These are phyloP conservation scores for Dasyornis broadbenti DNA, from an alignment of 2,113 vertebrate genomes.

Conservation along the genomic window DNA sequence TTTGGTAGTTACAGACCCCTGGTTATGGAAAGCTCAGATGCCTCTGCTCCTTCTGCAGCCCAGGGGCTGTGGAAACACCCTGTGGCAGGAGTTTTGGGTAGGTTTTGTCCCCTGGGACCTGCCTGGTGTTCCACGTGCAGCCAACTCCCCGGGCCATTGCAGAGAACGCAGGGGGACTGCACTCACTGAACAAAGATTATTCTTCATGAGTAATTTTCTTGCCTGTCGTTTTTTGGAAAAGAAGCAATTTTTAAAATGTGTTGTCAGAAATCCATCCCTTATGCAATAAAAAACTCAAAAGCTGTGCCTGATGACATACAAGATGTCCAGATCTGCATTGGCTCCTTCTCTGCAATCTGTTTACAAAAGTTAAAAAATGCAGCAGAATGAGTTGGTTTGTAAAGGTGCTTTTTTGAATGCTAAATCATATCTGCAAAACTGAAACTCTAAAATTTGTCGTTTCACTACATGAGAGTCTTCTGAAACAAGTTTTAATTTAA, in stretches of 20 bases:
- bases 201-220: slow-evolving; percentile 51
- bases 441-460: background rate
- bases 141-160: background rate
- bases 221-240: slow-evolving; percentile 61
- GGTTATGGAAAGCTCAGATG: background rate
- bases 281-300: slow-evolving; percentile 66
- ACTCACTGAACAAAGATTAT: slow-evolving; percentile 46
- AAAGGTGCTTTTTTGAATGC: slow-evolving; percentile 64
- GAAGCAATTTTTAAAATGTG: slow-evolving; percentile 69
- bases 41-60: background rate
- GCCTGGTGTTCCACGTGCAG: background rate
- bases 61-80: background rate
- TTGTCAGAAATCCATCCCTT: slow-evolving; percentile 71
- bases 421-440: slow-evolving; percentile 27
- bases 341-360: slow-evolving; percentile 69
- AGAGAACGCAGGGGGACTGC: background rate
- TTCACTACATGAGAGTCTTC: background rate
- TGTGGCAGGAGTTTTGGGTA: background rate
- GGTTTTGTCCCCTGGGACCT: background rate
- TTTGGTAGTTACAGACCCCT: background rate
- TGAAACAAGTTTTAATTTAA: background rate
- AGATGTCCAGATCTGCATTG: slow-evolving; percentile 69
- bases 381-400: slow-evolving; percentile 55
- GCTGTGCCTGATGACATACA: slow-evolving; percentile 63
- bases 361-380: slow-evolving; percentile 61